phyloP scores from a whole-genome alignment of 2,888 invertebrate genomes.

The Epiblema foenella region DNA sequence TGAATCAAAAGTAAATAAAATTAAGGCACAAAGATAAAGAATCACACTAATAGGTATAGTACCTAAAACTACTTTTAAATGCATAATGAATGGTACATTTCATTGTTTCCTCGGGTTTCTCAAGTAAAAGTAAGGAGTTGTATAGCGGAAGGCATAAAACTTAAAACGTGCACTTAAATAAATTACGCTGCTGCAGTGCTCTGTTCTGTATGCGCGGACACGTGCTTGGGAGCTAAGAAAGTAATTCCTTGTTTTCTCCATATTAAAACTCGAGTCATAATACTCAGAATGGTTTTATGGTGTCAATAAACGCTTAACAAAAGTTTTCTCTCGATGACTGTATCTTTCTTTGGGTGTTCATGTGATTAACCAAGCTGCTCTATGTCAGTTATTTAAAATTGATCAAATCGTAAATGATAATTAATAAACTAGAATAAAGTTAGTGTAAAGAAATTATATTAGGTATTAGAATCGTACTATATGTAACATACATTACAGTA shows the following conservation, averaged over 20 bases:
- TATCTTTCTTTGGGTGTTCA: neutral
- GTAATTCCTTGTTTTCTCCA: constrained; percentile 51
- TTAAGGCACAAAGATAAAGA: too few relatives aligned
- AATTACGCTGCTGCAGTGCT: constrained; percentile 8
- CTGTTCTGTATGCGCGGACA: constrained; percentile 21
- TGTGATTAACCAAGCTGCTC: neutral
- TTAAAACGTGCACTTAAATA: constrained; percentile 21
- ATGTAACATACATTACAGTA: too few relatives aligned
- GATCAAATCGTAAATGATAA: neutral
- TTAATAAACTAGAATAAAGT: neutral
- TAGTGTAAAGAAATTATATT: neutral
- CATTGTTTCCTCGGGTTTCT: constrained; percentile 17
- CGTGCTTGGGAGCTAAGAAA: constrained; percentile 47
- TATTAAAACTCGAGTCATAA: constrained; percentile 39
- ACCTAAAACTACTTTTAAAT: neutral
- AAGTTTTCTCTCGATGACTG: constrained; percentile 7
- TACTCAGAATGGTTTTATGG: neutral
- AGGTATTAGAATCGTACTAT: too few relatives aligned
- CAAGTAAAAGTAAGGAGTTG: constrained; percentile 15
- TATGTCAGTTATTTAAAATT: neutral
- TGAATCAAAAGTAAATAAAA: too few relatives aligned
- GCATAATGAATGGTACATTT: neutral
- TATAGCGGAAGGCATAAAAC: constrained; percentile 11
- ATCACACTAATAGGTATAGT: too few relatives aligned
- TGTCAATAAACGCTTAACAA: constrained; percentile 11